A percentile compares a stretch with the other conserved stretches of the same genome.
Evolutionary conservation across 2,888 invertebrate genomes (phyloP).

Genomic region (Epistrophe eligans): DNA sequence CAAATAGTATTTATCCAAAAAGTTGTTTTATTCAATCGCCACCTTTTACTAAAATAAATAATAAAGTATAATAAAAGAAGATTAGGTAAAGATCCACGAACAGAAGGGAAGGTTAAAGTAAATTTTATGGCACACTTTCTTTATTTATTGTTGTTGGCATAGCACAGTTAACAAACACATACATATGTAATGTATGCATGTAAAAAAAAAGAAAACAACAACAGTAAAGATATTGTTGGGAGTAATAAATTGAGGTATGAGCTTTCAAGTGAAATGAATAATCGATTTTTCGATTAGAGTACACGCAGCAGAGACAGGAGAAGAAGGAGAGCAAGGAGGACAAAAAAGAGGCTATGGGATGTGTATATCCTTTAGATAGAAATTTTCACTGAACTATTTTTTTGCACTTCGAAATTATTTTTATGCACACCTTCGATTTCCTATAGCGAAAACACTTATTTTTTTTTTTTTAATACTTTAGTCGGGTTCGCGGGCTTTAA

Average conservation of each 20-base stretch:
- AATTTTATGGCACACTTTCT: slow-evolving; percentile 54
- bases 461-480: slow-evolving; percentile 67
- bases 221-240: slow-evolving; percentile 48
- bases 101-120: slow-evolving; percentile 7
- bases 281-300: slow-evolving; percentile 74
- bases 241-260: slow-evolving; percentile 65
- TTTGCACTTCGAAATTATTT: slow-evolving; percentile 9
- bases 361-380: slow-evolving; percentile 57
- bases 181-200: not conserved
- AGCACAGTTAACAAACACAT: slow-evolving; percentile 28
- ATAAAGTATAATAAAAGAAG: slow-evolving; percentile 1
- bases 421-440: slow-evolving; percentile 59
- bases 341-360: slow-evolving; percentile 30
- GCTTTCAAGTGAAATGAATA: slow-evolving; percentile 67
- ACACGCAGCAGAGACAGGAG: slow-evolving; percentile 40
- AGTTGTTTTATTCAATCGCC: slow-evolving; percentile 40
- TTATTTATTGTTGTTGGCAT: slow-evolving; percentile 32
- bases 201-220: slow-evolving; percentile 33
- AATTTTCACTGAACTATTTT: slow-evolving; percentile 49
- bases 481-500: slow-evolving; percentile 79
- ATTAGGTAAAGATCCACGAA: slow-evolving; percentile 3
- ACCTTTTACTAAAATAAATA: slow-evolving; percentile 31
- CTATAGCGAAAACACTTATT: slow-evolving; percentile 45
- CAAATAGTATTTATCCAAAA: slow-evolving; percentile 49
- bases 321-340: slow-evolving; percentile 17